Base-by-base conservation (phyloP, 2,888 invertebrate genomes). In the Agrypnus murinus region DNA sequence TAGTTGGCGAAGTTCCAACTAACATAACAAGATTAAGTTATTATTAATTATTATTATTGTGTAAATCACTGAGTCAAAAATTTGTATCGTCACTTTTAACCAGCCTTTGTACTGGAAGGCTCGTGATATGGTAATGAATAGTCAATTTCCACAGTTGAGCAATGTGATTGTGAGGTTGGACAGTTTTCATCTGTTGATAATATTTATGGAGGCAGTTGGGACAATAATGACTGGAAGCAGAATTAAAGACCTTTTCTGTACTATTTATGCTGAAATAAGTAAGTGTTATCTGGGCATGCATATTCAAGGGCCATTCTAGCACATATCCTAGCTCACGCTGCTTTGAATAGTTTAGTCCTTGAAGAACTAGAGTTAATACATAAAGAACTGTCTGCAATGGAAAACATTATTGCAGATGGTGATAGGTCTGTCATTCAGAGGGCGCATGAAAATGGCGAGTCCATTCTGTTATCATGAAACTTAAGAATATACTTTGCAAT, bases 91-190 rank as follows among this genome's bases (percentile, higher is more conserved):
- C 6, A 59, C 45, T 19, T 59, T 59, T 45, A 45, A 59, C 43
- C 43, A 45, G 45, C 59, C 31, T 10, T 59, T 59, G 59, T 59
- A 59, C 59, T 59, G 31, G 45, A 59, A 59, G 48, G 63, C 50
- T 46, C 50, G 48, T 19, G 63, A 63, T 36, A 46, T 36, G 15
- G 48, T 48, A 2, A n/a, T 15, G n/a, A 50, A 63, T 63, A 15
- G 17, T 19, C 12, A 14, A 31, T 6, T 46, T 46, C 48, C 34
- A 63, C 34, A 63, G 36, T 36, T 63, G 48, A 63, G 17, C 14
- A 48, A 63, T 48, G 48, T 63, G 34, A 31, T 46, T 32, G 63
- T 63, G 19, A 63, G 48, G 19, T 17, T 63, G 32, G 48, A 34
- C 10, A 19, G 48, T 12, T 57, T 57, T 36, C 34, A 57, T 12